phyloP scores from a whole-genome alignment of 1,140 invertebrate genomes.

The Colletes gigas region DNA sequence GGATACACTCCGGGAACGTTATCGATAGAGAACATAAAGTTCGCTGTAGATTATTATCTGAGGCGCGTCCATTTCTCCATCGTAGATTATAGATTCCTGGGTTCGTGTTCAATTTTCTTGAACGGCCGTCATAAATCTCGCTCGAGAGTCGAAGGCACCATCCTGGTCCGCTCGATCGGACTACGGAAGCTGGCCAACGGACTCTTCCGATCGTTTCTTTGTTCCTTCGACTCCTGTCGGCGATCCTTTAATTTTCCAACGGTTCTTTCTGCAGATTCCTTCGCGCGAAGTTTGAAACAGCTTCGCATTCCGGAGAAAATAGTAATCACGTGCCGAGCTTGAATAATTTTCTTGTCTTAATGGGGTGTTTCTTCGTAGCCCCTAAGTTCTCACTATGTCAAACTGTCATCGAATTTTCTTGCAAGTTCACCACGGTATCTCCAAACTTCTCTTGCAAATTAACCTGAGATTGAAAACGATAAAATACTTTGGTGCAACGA shows the following conservation, averaged over 20 bases:
- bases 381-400: neutral
- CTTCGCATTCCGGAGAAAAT: neutral
- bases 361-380: neutral
- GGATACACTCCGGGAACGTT: slow-evolving; percentile 45
- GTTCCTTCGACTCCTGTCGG: neutral
- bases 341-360: neutral
- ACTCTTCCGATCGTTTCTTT: slow-evolving; percentile 17
- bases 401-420: neutral
- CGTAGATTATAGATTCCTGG: slow-evolving; percentile 61
- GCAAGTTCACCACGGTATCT: neutral
- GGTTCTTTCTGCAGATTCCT: neutral
- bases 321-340: neutral
- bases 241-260: neutral
- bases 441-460: neutral
- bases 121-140: slow-evolving; percentile 57
- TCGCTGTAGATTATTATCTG: slow-evolving; percentile 61
- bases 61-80: slow-evolving; percentile 55
- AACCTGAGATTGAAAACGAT: too few species aligned
- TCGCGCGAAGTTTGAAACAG: neutral
- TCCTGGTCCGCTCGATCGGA: slow-evolving; percentile 24
- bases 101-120: slow-evolving; percentile 64
- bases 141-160: slow-evolving; percentile 56
- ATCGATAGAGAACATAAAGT: slow-evolving; percentile 62
- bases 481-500: too few species aligned
- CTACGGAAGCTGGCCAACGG: slow-evolving; percentile 29